Evolutionary conservation across 2,888 invertebrate species (phyloP), one percentile per base, ranked within the genome.

Genomic region (Caenorhabditis sp.): DNA sequence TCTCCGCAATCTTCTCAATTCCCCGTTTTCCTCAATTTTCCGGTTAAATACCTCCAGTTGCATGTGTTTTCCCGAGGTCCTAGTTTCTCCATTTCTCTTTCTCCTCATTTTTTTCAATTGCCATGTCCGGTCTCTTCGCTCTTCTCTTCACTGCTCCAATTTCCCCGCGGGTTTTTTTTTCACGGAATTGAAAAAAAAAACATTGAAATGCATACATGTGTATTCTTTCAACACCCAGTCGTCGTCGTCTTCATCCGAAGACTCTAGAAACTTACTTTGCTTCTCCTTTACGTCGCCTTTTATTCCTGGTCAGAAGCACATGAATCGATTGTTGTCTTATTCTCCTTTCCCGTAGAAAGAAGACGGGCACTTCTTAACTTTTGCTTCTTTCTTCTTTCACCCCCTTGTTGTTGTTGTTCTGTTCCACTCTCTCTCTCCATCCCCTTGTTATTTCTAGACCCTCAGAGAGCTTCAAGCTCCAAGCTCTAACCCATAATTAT

Each of bases 181-280:
- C 61, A 49, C 41, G 38, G 14, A 54, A 22, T 69, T 14, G 51
- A 73, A 63, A 73, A 49, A 28, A 28, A 63, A 70, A 72, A 77
- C 69, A 77, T 77, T 58, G 69, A 77, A 77, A 77, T 77, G 77
- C 77, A 69, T 70, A 69, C 68, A 59, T 31, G 35, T 38, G 59
- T 63, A 35, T 63, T 70, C 70, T 70, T 68, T 59, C 61, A 38
- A 68, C 68, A 66, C 64, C 35, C 66, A 35, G 58, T 68, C 47
- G 28, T 47, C 35, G 19, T 22, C 26, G 8, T 8, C 38, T 10
- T 12, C 22, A 22, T 14, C 51, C 19, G 28, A 56, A 6, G 41
- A 54, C 44, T 47, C 47, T 58, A 64, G 24, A 54, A 41, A 54
- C 38, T 49, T 68, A 68, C 68, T 54, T 54, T 28, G 19, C 16